These are phyloP conservation scores for Cheilosia pagana DNA, from an alignment of 2,888 invertebrate genomes.

Conservation along the genomic window DNA sequence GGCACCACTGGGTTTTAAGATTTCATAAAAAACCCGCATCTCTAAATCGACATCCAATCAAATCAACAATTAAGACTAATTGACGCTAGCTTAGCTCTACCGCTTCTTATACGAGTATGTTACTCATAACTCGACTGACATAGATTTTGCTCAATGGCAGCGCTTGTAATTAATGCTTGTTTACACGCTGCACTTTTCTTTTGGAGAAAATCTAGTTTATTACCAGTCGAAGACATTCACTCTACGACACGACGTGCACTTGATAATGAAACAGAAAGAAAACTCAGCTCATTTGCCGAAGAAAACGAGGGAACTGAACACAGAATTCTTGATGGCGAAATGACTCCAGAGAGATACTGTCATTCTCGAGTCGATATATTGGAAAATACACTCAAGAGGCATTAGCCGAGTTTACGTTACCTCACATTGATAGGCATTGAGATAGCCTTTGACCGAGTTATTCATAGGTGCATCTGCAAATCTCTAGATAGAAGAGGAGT, in stretches of 20 bases:
- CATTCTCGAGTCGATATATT: too few relatives aligned
- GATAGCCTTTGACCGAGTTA: too few relatives aligned
- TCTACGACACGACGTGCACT: neutral
- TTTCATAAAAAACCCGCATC: neutral
- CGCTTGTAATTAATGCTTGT: neutral
- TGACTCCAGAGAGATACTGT: too few relatives aligned
- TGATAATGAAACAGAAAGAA: neutral
- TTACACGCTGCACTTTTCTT: neutral
- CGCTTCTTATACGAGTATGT: too few relatives aligned
- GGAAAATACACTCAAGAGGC: too few relatives aligned
- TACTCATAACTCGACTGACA: neutral
- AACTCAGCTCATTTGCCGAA: too few relatives aligned
- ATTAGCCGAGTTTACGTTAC: too few relatives aligned
- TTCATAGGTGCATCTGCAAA: too few relatives aligned
- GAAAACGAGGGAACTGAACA: too few relatives aligned
- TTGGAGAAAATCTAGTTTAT: neutral
- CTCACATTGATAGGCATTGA: too few relatives aligned
- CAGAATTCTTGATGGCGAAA: too few relatives aligned
- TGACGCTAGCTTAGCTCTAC: neutral
- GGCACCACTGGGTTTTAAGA: neutral
- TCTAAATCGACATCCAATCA: slow-evolving; percentile 17
- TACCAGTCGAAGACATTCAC: neutral
- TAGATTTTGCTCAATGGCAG: neutral
- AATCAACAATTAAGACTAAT: slow-evolving; percentile 23
- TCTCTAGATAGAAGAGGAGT: too few relatives aligned